These are phyloP conservation scores for Lissocephala sabroskyi DNA, from an alignment of 2,888 invertebrate species.

Conservation along the genomic window DNA sequence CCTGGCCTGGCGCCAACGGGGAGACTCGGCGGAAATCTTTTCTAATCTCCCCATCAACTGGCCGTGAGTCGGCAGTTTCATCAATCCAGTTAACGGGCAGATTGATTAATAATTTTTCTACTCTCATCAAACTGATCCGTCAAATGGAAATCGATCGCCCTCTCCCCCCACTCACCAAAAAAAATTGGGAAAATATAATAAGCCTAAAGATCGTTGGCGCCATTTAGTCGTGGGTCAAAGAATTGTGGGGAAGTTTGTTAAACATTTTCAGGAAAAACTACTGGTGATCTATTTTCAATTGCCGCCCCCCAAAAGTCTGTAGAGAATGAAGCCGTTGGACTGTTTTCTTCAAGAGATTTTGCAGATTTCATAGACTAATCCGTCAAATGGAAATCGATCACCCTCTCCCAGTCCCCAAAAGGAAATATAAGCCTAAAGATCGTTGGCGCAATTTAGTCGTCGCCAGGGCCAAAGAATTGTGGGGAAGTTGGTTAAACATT, in stretches of 20 bases:
- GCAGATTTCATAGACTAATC: constrained; percentile 24
- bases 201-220: constrained; percentile 14
- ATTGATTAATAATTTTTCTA: constrained; percentile 2
- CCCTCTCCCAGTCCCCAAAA: too few species aligned
- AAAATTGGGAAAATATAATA: constrained; percentile 31
- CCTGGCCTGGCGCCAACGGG: neutral
- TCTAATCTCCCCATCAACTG: neutral
- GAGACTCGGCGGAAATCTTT: neutral
- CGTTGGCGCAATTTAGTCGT: constrained; percentile 9
- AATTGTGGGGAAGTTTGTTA: constrained; percentile 55
- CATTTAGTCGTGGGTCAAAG: neutral
- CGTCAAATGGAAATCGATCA: constrained; percentile 27
- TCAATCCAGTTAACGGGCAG: neutral
- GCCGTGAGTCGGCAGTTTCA: constrained; percentile 7
- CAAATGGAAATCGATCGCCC: constrained; percentile 22
- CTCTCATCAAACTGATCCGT: constrained; percentile 29
- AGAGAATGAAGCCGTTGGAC: too few species aligned
- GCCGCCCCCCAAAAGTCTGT: too few species aligned
- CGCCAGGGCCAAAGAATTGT: constrained; percentile 31
- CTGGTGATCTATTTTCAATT: neutral
- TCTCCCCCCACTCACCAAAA: too few species aligned
- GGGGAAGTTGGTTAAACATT: constrained; percentile 52
- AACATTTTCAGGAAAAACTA: constrained; percentile 24
- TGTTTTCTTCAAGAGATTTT: too few species aligned
- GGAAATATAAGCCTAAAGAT: constrained; percentile 16